Percentiles rank a stretch among this genome's conserved stretches.
phyloP scores from a whole-genome alignment of 2,797 vertebrate species.

The Echiichthys vipera region DNA sequence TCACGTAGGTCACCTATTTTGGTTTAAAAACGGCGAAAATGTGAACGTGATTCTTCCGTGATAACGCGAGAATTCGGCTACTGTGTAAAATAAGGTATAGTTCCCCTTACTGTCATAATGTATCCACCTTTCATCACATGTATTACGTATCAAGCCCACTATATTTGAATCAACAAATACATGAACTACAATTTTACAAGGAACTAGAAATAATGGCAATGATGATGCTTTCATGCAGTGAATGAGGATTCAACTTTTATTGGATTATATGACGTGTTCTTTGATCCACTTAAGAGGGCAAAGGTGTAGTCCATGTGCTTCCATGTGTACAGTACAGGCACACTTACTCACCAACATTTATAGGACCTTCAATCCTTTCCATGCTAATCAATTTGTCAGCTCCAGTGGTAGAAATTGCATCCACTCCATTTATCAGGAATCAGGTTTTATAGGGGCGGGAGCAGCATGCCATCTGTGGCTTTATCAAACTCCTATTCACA shows the following conservation, averaged over 20 bases:
- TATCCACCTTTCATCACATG: neutral
- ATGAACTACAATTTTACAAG: neutral
- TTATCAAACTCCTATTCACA: conserved; percentile 73
- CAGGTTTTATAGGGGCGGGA: conserved; percentile 63
- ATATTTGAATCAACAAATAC: neutral
- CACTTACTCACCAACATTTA: conserved; percentile 21
- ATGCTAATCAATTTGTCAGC: conserved; percentile 55
- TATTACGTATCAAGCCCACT: neutral
- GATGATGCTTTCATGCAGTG: neutral
- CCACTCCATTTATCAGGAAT: conserved; percentile 60
- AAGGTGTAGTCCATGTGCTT: neutral
- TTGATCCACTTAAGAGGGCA: neutral
- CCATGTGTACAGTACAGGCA: neutral
- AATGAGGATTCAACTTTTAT: neutral
- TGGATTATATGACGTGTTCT: neutral
- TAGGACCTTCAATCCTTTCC: conserved; percentile 21
- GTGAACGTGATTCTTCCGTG: too few relatives aligned
- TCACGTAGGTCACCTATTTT: too few relatives aligned
- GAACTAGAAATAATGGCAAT: neutral
- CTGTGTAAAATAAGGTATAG: too few relatives aligned
- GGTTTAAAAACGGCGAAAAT: too few relatives aligned
- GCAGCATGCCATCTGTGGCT: conserved; percentile 70
- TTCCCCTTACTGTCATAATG: neutral
- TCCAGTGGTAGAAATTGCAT: conserved; percentile 53
- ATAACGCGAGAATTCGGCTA: too few relatives aligned